Evolutionary conservation across 2,888 invertebrate genomes (phyloP), one percentile per base, ranked within the genome.

Genomic region (Drosophila tanythrix): DNA sequence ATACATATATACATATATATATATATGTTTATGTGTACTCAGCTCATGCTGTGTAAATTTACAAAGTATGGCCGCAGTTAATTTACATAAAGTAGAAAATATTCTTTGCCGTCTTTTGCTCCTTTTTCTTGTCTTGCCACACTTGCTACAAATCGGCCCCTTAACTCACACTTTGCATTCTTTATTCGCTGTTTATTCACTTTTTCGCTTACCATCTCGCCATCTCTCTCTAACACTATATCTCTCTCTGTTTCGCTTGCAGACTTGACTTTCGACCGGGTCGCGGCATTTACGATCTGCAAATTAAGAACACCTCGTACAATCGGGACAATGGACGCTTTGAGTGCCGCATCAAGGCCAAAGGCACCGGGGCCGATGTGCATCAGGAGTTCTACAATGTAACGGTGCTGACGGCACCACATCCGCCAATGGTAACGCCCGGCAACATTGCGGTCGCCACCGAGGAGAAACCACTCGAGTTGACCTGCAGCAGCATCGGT

Each of bases 251-350:
- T 60, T n/a, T 77, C 29, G 53, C 40, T 93, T 94, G 88, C 92
- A 97, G 97, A 92, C 94, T 97, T 91, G 96, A 96, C 91, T 96
- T 96, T 93, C 95, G 95, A 78, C 97, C 97, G 31, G 95, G 94
- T 60, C 95, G 96, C 76, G 98, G 98, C 66, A 94, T 95, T 75
- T 99, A 98, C 94, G 98, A 98, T 94, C 94, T 99, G 90, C 95
- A 96, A 93, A 98, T 99, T 91, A 95, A 96, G 79, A 97, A 97
- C 92, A 97, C 98, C 60, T 96, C 97, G 60, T 98, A 98, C 94
- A 97, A 96, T 92, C 95, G 97, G 38, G 98, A 98, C 94, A 98
- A 98, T 93, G 98, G 98, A 76, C 95, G 96, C 86, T 98, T 98
- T 94, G 98, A 97, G 94, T 99, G 98, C 93, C 96, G 96, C 89